Conservation (phyloP, 2,888 invertebrate genomes). For the Augiades crinisus region DNA sequence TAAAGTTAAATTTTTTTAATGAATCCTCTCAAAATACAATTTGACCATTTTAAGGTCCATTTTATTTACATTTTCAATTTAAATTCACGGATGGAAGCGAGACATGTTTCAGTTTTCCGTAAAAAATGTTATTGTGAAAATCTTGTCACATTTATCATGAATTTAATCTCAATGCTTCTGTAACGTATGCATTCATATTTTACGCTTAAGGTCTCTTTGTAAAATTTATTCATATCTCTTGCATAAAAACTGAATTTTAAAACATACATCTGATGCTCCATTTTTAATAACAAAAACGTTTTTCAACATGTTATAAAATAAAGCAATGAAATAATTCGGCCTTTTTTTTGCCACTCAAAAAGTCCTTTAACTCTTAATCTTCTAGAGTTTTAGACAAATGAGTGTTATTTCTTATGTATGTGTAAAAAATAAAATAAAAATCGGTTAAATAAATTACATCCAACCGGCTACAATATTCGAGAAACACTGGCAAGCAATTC, state of each 20-base stretch:
- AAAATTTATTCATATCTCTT: neutral
- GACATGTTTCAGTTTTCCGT: neutral
- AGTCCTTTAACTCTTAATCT: no score
- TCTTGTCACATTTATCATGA: conserved; percentile 7
- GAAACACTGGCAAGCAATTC: conserved; percentile 12
- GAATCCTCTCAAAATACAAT: neutral
- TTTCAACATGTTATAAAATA: no score
- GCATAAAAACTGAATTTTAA: neutral
- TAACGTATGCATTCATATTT: conserved; percentile 1
- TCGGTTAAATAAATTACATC: conserved; percentile 1
- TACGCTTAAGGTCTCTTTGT: conserved; percentile 5
- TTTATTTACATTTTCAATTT: neutral
- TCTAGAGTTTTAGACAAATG: no score
- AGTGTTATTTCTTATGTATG: no score
- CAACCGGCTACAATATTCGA: neutral
- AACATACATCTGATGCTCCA: neutral
- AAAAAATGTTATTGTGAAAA: conserved; percentile 3
- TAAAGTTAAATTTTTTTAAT: no score
- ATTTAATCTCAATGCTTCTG: neutral
- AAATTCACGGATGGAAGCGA: neutral
- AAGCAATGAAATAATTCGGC: no score
- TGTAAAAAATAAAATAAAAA: neutral
- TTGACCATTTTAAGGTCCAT: neutral
- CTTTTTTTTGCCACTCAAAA: no score
- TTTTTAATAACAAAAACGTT: neutral